phyloP scores from a whole-genome alignment of 2,797 vertebrate species.

The Arnoldichthys spilopterus region DNA sequence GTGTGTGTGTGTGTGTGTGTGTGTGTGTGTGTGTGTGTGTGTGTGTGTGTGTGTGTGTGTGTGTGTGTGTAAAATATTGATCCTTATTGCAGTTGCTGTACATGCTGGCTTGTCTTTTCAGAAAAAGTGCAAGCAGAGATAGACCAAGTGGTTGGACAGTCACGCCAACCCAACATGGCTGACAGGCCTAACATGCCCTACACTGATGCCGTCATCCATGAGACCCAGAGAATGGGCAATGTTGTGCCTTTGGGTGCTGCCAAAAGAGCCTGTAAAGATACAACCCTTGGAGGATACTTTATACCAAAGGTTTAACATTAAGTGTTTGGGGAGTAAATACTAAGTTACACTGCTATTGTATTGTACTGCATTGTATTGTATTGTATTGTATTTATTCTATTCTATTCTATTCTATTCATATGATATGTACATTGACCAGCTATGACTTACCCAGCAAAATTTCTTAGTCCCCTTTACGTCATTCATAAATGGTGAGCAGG shows the following conservation, averaged over 20 bases:
- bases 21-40: no score
- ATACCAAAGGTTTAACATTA: slow-evolving; percentile 73
- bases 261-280: slow-evolving; percentile 59
- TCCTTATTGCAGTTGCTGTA: background rate
- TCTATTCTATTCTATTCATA: background rate
- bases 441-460: background rate
- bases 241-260: slow-evolving; percentile 65
- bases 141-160: slow-evolving; percentile 58
- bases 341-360: background rate
- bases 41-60: no score
- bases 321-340: background rate
- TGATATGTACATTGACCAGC: background rate
- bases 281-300: slow-evolving; percentile 58
- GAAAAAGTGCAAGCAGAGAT: slow-evolving; percentile 63
- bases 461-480: no score
- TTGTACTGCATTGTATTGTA: background rate
- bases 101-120: slow-evolving; percentile 8
- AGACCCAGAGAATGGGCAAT: slow-evolving; percentile 74
- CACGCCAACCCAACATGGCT: slow-evolving; percentile 44
- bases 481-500: no score
- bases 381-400: no score
- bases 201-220: slow-evolving; percentile 76
- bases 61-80: no score
- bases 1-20: no score
- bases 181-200: slow-evolving; percentile 73